phyloP scores from a whole-genome alignment of 2,113 vertebrate species.

The Oreochromis aureus region DNA sequence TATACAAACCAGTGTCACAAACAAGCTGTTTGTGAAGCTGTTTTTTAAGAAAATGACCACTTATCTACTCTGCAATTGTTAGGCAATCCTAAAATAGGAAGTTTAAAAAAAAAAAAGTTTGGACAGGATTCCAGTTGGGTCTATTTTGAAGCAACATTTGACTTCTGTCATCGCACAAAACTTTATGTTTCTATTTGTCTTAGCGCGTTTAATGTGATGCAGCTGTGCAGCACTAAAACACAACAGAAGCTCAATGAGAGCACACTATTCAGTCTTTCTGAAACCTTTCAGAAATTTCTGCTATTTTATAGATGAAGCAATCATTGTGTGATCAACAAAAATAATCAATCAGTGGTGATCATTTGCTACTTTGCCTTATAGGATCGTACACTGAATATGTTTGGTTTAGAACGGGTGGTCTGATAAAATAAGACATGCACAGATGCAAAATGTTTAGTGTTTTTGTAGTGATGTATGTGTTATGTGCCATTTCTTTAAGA shows the following conservation, averaged over 20 bases:
- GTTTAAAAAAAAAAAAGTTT: background rate
- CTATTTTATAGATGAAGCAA: background rate
- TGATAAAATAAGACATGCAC: background rate
- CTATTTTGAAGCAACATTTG: background rate
- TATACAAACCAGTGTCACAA: background rate
- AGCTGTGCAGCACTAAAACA: background rate
- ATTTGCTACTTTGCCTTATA: background rate
- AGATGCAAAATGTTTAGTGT: background rate
- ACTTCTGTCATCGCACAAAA: background rate
- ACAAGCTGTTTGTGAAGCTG: background rate
- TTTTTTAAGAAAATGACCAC: background rate
- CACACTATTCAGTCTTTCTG: background rate
- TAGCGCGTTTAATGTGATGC: background rate
- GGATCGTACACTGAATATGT: fast-evolving
- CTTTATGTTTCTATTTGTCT: background rate
- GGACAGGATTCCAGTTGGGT: background rate
- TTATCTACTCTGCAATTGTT: background rate
- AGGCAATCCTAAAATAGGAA: background rate
- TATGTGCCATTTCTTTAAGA: fast-evolving
- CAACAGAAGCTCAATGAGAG: background rate
- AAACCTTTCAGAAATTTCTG: background rate
- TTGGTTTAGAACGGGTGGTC: background rate
- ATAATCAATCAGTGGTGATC: background rate
- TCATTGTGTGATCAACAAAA: background rate
- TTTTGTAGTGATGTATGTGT: background rate